These are phyloP conservation scores for Apteryx mantelli DNA, from an alignment of 2,113 vertebrate genomes.

Conservation along the genomic window DNA sequence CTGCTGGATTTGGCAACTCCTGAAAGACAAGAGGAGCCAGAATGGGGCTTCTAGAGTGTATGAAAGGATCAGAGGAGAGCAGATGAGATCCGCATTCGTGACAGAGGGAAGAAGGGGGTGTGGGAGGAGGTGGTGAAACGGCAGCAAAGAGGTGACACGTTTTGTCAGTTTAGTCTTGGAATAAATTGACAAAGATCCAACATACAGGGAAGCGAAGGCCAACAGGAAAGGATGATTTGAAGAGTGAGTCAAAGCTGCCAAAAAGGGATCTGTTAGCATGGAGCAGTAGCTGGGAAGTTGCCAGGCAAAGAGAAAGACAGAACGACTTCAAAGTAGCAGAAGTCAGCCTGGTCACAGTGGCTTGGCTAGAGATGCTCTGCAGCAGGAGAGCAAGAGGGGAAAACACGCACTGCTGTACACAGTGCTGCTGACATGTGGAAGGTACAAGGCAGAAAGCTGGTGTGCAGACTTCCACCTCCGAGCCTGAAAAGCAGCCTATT, in stretches of 20 bases:
- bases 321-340: not conserved
- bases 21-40: not conserved
- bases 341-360: not conserved
- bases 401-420: fast-evolving
- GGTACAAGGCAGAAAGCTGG: not conserved
- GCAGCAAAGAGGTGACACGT: not conserved
- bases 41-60: not conserved
- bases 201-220: not conserved
- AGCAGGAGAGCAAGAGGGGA: not conserved
- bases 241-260: not conserved
- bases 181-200: not conserved
- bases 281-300: not conserved
- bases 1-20: not conserved
- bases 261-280: not conserved
- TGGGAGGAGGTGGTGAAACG: not conserved
- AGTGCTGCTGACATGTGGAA: fast-evolving
- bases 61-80: not conserved
- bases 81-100: not conserved
- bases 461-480: no score
- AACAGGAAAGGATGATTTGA: not conserved
- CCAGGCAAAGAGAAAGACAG: not conserved
- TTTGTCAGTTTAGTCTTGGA: not conserved
- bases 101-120: not conserved
- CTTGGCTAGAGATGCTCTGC: not conserved
- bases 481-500: not conserved